phyloP scores from a whole-genome alignment of 2,797 vertebrate species.

The Spinus olivaceus region DNA sequence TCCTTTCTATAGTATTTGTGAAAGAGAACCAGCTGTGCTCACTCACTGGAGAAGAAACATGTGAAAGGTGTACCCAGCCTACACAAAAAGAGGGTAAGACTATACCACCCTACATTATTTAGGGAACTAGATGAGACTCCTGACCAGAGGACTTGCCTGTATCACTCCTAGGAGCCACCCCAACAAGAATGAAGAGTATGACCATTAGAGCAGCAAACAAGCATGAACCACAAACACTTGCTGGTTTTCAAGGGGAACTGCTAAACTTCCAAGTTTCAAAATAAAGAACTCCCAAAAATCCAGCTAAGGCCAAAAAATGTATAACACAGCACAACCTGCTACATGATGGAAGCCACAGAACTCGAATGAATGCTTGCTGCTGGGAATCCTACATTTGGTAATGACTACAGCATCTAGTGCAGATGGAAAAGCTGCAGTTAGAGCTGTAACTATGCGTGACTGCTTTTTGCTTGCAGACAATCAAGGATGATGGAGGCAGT shows the following conservation, averaged over 20 bases:
- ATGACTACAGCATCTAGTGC: neutral
- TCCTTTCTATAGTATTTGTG: neutral
- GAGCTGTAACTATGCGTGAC: neutral
- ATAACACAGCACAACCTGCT: rapidly evolving
- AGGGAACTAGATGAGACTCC: neutral
- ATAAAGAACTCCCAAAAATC: neutral
- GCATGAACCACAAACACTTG: neutral
- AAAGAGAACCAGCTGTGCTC: neutral
- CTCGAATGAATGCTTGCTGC: neutral
- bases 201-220: neutral
- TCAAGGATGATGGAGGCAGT: neutral
- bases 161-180: neutral
- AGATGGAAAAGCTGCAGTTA: neutral
- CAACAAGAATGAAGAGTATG: neutral
- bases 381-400: neutral
- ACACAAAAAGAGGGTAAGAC: neutral
- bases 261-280: neutral
- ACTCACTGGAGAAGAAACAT: neutral
- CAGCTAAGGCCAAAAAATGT: neutral
- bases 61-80: neutral
- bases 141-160: neutral
- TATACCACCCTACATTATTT: neutral
- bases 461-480: neutral
- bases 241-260: neutral
- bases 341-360: neutral